Conservation (phyloP, 2,888 invertebrate genomes). For the Spilarctia lutea region DNA sequence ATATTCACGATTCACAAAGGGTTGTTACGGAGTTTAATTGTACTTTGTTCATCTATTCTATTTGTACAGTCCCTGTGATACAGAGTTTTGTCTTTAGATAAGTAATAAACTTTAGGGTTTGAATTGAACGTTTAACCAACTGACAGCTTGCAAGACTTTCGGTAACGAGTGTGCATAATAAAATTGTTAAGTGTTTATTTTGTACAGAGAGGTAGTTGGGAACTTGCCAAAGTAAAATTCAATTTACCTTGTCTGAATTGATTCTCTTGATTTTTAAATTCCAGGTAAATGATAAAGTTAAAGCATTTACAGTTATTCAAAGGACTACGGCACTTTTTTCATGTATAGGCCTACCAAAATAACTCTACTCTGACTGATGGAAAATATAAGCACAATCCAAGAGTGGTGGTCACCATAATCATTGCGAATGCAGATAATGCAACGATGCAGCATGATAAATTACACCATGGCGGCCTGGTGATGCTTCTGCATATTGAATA, state of each 20-base stretch:
- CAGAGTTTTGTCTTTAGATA: neutral
- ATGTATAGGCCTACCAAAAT: no score
- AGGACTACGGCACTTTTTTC: neutral
- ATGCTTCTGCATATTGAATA: no score
- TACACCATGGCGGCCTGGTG: no score
- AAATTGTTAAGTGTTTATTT: constrained; percentile 36
- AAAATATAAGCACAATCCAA: no score
- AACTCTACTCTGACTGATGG: no score
- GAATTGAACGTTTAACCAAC: neutral
- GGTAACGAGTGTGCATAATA: constrained; percentile 21
- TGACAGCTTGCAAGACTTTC: neutral
- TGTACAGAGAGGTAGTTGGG: constrained; percentile 33
- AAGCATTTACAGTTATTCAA: neutral
- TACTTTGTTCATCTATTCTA: neutral
- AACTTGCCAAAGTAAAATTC: constrained; percentile 25
- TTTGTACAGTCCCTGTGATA: neutral
- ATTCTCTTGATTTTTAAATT: constrained; percentile 6
- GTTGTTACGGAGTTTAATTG: neutral
- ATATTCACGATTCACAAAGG: neutral
- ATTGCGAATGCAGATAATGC: no score
- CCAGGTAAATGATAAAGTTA: neutral
- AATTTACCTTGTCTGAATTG: constrained; percentile 18
- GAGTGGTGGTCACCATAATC: no score
- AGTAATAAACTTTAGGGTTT: neutral
- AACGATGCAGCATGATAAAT: no score